Percentiles rank a stretch among this genome's conserved stretches.
Evolutionary conservation across 2,888 invertebrate genomes (phyloP).

Genomic region (Melinaea marsaeus): DNA sequence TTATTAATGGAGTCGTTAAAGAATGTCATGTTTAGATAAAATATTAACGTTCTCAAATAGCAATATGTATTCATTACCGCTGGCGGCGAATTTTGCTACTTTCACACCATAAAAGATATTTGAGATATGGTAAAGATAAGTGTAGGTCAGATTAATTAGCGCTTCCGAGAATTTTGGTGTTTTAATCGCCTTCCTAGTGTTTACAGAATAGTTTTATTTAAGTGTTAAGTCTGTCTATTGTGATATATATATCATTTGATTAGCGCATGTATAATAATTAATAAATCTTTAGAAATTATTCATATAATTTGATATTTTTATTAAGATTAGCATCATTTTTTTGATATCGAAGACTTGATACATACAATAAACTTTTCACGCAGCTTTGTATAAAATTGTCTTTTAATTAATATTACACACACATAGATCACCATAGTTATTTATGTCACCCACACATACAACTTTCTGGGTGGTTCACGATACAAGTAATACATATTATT

Average conservation of each 20-base stretch:
- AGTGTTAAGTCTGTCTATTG: no score
- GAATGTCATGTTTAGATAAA: slow-evolving; percentile 11
- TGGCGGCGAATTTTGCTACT: slow-evolving; percentile 14
- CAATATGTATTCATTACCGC: slow-evolving; percentile 12
- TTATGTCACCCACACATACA: slow-evolving; percentile 25
- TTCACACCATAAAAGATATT: slow-evolving; percentile 11
- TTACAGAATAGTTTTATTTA: neutral
- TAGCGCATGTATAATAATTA: no score
- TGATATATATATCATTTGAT: no score
- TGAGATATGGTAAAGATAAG: neutral
- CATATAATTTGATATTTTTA: no score
- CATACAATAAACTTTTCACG: no score
- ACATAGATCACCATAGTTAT: slow-evolving; percentile 22
- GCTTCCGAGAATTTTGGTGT: neutral
- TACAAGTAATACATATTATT: slow-evolving; percentile 38
- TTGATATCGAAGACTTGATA: no score
- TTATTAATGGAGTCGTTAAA: slow-evolving; percentile 16
- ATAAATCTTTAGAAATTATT: no score
- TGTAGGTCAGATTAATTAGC: neutral
- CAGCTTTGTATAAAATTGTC: no score
- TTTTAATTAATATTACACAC: no score
- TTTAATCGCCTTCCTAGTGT: neutral
- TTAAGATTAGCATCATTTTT: no score
- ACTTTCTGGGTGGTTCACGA: slow-evolving; percentile 42
- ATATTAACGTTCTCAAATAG: slow-evolving; percentile 15